Percentiles rank a stretch among this genome's conserved stretches.
Evolutionary conservation across 2,888 invertebrate species (phyloP).

Genomic region (Drosophila kuntzei): DNA sequence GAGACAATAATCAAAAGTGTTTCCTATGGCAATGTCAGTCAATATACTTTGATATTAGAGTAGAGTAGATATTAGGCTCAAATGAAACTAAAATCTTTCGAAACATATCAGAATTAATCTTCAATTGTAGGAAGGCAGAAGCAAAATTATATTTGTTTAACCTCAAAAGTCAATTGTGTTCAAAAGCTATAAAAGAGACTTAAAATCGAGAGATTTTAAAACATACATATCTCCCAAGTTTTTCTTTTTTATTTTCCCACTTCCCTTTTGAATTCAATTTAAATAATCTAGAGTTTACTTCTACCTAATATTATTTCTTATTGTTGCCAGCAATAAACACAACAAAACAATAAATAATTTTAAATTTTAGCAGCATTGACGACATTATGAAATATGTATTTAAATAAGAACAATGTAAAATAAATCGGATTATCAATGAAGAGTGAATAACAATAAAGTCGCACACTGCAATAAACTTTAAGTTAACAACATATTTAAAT

Average conservation of each 20-base stretch:
- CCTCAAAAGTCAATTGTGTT: too few species aligned
- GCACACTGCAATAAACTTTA: background rate
- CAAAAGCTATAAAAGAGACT: too few species aligned
- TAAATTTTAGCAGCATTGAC: background rate
- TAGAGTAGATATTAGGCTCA: too few species aligned
- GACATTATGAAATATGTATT: background rate
- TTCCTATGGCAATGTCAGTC: background rate
- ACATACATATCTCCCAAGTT: too few species aligned
- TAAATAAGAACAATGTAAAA: constrained; percentile 1
- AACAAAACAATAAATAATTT: background rate
- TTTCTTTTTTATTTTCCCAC: too few species aligned
- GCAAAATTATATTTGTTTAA: too few species aligned
- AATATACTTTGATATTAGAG: background rate
- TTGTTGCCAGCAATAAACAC: background rate
- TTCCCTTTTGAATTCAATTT: too few species aligned
- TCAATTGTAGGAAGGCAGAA: too few species aligned
- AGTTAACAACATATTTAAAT: background rate
- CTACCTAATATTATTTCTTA: background rate
- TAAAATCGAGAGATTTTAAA: too few species aligned
- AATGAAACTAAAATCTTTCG: background rate
- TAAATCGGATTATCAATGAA: constrained; percentile 6
- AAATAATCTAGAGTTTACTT: background rate
- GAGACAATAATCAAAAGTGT: constrained; percentile 3
- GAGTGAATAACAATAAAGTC: background rate
- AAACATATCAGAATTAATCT: background rate